Evolutionary conservation across 2,113 vertebrate genomes (phyloP).

Genomic region (Indicator maculatus): DNA sequence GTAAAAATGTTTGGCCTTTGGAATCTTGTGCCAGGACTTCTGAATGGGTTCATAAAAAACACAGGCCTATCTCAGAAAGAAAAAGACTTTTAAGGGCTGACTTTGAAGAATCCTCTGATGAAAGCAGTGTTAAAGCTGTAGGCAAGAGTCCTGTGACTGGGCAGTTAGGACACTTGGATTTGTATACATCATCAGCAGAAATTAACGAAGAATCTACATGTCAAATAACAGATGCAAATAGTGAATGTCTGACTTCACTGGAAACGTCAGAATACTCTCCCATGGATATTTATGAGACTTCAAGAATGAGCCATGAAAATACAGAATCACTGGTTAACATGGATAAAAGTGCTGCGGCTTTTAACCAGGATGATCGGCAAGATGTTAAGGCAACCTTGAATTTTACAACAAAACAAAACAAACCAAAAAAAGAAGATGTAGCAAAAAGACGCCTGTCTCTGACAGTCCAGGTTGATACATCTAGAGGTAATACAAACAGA

Average conservation of each 20-base stretch:
- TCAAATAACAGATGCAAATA: conserved; percentile 11
- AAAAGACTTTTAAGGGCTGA: background rate
- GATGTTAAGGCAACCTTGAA: conserved; percentile 30
- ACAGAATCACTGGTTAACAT: background rate
- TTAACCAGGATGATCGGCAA: background rate
- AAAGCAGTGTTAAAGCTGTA: conserved; percentile 2
- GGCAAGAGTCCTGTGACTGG: background rate
- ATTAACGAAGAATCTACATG: background rate
- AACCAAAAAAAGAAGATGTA: conserved; percentile 1
- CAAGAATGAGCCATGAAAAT: conserved; percentile 3
- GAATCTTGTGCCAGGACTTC: conserved; percentile 79
- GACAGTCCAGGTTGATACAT: conserved; percentile 1
- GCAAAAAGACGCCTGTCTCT: conserved; percentile 5
- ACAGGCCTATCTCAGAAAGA: background rate
- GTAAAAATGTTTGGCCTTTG: conserved; percentile 75
- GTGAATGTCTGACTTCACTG: conserved; percentile 11
- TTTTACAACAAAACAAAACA: conserved; percentile 36
- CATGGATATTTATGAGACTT: background rate
- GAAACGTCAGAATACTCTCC: conserved; percentile 3
- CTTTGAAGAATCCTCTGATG: background rate
- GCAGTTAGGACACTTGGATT: background rate
- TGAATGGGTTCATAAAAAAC: conserved; percentile 50
- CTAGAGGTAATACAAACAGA: background rate
- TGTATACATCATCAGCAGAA: background rate
- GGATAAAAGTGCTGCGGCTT: background rate